These are phyloP conservation scores for Tachycineta bicolor DNA, from an alignment of 2,113 vertebrate species.

Conservation along the genomic window DNA sequence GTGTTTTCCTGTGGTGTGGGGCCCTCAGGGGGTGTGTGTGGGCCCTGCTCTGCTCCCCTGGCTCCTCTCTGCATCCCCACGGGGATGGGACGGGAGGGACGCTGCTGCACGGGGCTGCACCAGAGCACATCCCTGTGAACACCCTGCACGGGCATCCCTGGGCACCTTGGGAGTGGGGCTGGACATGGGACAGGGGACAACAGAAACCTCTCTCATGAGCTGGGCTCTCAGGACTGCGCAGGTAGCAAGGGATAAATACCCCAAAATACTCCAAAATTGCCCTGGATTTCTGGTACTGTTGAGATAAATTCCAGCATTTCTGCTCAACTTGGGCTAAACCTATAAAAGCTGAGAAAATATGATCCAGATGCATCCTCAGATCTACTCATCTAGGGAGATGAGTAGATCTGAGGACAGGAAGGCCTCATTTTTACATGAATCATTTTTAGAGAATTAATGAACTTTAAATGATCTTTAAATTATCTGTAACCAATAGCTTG, in stretches of 20 bases:
- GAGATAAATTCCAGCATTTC: not conserved
- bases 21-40: not conserved
- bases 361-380: not conserved
- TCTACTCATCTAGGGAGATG: not conserved
- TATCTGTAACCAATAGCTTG: not conserved
- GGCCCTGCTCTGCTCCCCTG: rapidly evolving
- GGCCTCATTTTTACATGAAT: not conserved
- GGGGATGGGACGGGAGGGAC: rapidly evolving
- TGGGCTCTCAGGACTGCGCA: not conserved
- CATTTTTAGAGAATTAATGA: not conserved
- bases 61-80: not conserved
- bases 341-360: not conserved
- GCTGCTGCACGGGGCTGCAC: not conserved
- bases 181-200: rapidly evolving
- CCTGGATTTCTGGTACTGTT: not conserved
- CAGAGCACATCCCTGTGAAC: not conserved
- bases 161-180: not conserved
- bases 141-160: rapidly evolving
- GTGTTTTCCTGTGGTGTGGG: not conserved
- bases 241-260: not conserved
- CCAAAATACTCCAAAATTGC: not conserved
- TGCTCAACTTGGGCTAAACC: not conserved
- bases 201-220: not conserved
- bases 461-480: slow-evolving; percentile 17
- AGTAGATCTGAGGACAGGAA: not conserved